phyloP scores from a whole-genome alignment of 2,888 invertebrate genomes.

The Actias luna region DNA sequence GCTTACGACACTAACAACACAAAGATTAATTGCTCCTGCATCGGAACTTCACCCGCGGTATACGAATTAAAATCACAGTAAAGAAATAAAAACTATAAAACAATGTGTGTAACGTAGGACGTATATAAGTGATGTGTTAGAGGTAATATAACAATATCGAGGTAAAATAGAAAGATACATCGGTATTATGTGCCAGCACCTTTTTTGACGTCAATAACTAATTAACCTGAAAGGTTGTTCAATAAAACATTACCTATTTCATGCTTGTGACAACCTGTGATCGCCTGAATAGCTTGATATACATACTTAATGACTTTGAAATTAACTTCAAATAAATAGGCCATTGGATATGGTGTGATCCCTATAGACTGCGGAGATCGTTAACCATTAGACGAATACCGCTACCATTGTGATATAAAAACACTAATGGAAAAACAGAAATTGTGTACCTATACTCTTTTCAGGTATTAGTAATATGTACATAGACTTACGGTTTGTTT shows the following conservation, averaged over 20 bases:
- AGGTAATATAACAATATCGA: not conserved
- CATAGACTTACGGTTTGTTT: slow-evolving; percentile 80
- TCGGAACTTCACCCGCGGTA: slow-evolving; percentile 40
- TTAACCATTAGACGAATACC: no score
- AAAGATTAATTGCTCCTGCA: slow-evolving; percentile 66
- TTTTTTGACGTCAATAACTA: slow-evolving; percentile 16
- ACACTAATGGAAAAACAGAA: no score
- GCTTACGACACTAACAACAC: slow-evolving; percentile 61
- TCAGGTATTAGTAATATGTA: not conserved
- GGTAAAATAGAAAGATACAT: slow-evolving; percentile 1
- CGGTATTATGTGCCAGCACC: slow-evolving; percentile 13
- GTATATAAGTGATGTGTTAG: not conserved
- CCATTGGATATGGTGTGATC: no score
- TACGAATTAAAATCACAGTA: slow-evolving; percentile 38
- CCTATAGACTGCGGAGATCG: no score
- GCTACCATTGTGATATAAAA: no score
- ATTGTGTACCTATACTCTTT: not conserved
- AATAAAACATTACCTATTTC: not conserved
- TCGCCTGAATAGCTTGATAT: not conserved
- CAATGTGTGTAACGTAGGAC: not conserved
- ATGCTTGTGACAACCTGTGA: not conserved
- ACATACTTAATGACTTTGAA: not conserved
- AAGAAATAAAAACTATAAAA: slow-evolving; percentile 15
- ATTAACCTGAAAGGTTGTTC: slow-evolving; percentile 3
- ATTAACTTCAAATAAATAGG: not conserved